Evolutionary conservation across 2,113 vertebrate species (phyloP).

Genomic region (Oryzias javanicus): DNA sequence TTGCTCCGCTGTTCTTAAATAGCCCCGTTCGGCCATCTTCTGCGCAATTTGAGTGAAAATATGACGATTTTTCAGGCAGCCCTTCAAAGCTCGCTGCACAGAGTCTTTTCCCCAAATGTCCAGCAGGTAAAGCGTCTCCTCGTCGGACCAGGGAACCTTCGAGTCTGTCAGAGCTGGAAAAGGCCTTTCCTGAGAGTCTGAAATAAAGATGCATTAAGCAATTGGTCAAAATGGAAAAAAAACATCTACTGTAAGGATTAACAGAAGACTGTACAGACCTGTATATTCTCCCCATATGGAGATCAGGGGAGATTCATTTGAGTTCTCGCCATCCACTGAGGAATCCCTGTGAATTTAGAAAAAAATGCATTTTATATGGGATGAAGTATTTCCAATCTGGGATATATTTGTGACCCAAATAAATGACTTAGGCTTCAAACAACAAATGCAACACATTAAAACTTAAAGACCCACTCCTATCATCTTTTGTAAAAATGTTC

Average conservation of each 20-base stretch:
- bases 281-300: constrained; percentile 77
- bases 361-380: background rate
- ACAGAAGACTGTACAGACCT: constrained; percentile 48
- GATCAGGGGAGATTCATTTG: constrained; percentile 71
- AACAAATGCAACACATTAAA: too few species aligned
- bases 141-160: constrained; percentile 74
- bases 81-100: constrained; percentile 67
- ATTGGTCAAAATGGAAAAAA: background rate
- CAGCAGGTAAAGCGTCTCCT: constrained; percentile 72
- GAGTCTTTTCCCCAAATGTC: constrained; percentile 76
- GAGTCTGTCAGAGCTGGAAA: constrained; percentile 44
- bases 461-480: too few species aligned
- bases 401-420: too few species aligned
- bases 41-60: constrained; percentile 74
- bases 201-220: background rate
- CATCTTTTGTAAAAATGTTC: too few species aligned
- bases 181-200: constrained; percentile 60
- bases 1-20: constrained; percentile 69
- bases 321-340: constrained; percentile 55
- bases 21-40: constrained; percentile 69
- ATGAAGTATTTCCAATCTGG: too few species aligned
- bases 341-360: constrained; percentile 56
- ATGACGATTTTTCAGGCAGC: constrained; percentile 73
- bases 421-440: too few species aligned
- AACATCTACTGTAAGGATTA: background rate